These are phyloP conservation scores for Leptobrachium leishanense DNA, from an alignment of 2,113 vertebrate genomes.

Conservation along the genomic window DNA sequence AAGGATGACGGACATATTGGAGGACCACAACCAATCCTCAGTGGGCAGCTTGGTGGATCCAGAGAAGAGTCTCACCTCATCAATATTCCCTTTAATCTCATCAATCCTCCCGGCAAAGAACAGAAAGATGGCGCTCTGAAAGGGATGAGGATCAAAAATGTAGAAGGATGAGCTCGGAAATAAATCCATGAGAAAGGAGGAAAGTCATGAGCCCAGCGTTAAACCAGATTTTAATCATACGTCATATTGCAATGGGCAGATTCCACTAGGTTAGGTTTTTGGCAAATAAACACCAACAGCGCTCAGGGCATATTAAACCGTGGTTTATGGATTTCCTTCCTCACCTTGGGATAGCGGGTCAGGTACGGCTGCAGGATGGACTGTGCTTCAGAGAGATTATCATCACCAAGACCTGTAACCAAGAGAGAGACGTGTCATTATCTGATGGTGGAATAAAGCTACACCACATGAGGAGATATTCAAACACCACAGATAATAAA, in stretches of 20 bases:
- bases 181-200: no score
- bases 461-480: not conserved
- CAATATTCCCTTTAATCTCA: conserved; percentile 80
- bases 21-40: no score
- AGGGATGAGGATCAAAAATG: not conserved
- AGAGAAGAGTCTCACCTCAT: conserved; percentile 62
- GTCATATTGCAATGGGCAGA: not conserved
- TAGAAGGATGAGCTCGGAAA: no score
- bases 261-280: not conserved
- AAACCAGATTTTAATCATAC: not conserved
- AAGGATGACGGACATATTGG: no score
- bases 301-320: no score
- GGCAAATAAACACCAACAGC: not conserved
- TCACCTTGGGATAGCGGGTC: conserved; percentile 70
- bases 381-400: conserved; percentile 72
- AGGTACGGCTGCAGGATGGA: conserved; percentile 70
- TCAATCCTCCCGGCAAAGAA: conserved; percentile 79
- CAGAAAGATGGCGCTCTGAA: conserved; percentile 78
- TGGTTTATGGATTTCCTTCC: not conserved
- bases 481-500: not conserved
- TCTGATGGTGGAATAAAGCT: no score
- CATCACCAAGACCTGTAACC: conserved; percentile 72
- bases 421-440: no score
- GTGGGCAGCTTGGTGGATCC: not conserved
- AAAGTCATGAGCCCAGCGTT: not conserved